Base-by-base conservation (phyloP, 2,888 invertebrate species). In the Allophyes oxyacanthae region DNA sequence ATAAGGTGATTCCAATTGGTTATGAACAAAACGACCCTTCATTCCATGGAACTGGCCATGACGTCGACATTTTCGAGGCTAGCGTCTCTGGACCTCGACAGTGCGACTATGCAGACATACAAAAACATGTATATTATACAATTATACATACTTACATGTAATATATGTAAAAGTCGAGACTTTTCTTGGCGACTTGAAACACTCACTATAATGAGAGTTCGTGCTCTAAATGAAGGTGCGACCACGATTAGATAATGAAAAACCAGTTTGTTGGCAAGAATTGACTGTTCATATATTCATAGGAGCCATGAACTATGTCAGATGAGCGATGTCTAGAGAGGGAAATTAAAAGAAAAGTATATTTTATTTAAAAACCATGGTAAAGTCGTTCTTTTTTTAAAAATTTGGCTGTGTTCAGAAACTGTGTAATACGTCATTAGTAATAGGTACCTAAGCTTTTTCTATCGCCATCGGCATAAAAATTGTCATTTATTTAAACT, bases 1-100 rank as follows among this genome's bases (percentile, higher is more conserved):
- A 55, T 68, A 71, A 59, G 53, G 57, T 58, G 55, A 50, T 66
- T 64, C 52, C 38, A 45, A 49, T 40, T 66, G 59, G 57, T 60
- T 64, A 62, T 54, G 56, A 78, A 76, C 50, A 58, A 58, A 64
- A 72, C 73, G 32, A 68, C 67, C 64, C 76, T 72, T 62, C 70
- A 71, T 75, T 77, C 89, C 88, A 85, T 90, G 89, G 84, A 86
- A 85, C 84, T 89, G 89, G 83, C 89, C 90, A 78, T 90, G 88
- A 77, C 61, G 70, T 56, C 64, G 58, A 51, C 61, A 59, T 64
- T 66, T 73, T 63, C 83, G 82, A 87, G 89, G 86, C 72, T 77
- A 80, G 77, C 82, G 62, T 72, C 77, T 83, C 69, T 62, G 74
- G 76, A 76, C 80, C 82, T 82, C 81, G 80, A 32, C 59, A 53